These are phyloP conservation scores for Mus spicilegus DNA, from an alignment of 2,113 vertebrate species.

Conservation along the genomic window DNA sequence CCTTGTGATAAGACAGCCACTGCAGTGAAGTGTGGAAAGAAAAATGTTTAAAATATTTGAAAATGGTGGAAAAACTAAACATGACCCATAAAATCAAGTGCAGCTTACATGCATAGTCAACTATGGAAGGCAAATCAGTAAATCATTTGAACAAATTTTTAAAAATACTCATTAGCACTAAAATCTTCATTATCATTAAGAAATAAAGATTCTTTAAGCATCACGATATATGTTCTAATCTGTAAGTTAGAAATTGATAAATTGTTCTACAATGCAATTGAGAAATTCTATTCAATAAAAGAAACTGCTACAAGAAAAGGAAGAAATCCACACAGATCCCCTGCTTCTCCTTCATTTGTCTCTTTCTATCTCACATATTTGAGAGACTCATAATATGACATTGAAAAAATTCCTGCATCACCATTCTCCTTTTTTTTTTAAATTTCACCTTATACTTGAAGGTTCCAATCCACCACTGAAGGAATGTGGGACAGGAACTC, in stretches of 20 bases:
- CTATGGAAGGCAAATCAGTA: neutral
- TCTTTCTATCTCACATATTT: neutral
- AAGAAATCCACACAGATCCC: no score
- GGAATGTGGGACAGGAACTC: neutral
- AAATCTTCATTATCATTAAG: neutral
- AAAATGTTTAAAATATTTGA: neutral
- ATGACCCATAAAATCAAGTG: neutral
- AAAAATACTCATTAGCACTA: neutral
- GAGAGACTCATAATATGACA: neutral
- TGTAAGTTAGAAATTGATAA: neutral
- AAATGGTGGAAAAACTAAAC: neutral
- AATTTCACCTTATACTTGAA: neutral
- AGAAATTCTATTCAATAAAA: neutral
- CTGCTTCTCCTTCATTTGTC: neutral
- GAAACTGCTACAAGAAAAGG: neutral
- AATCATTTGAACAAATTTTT: neutral
- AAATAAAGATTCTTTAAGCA: neutral
- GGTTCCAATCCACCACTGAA: neutral
- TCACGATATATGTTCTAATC: neutral
- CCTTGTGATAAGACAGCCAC: rapidly evolving
- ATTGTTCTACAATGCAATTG: neutral
- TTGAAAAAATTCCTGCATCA: neutral
- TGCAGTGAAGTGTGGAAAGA: neutral
- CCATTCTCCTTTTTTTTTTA: neutral
- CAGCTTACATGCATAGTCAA: no score